phyloP scores from a whole-genome alignment of 2,797 vertebrate genomes.

The Vultur gryphus region DNA sequence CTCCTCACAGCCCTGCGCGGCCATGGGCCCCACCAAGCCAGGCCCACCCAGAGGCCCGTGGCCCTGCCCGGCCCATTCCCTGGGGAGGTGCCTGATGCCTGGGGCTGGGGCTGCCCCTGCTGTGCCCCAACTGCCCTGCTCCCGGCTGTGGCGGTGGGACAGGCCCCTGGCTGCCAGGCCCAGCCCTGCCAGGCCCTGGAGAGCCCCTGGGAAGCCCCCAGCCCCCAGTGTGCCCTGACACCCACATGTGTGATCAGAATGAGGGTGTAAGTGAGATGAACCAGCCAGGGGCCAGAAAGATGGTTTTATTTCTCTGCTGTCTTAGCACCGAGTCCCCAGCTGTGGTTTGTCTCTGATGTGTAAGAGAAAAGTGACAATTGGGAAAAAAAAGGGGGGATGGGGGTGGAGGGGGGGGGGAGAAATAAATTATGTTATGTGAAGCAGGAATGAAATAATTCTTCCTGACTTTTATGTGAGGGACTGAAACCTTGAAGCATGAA shows the following conservation, averaged over 20 bases:
- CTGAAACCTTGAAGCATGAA: neutral
- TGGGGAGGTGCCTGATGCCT: rapidly evolving
- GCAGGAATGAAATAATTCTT: neutral
- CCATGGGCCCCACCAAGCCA: rapidly evolving
- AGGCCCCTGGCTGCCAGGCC: neutral
- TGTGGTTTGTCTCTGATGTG: neutral
- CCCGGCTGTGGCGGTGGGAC: rapidly evolving
- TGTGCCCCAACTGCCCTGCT: neutral
- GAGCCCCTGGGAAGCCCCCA: neutral
- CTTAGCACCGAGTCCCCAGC: neutral
- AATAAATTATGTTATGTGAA: neutral
- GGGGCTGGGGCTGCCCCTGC: neutral
- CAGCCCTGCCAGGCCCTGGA: neutral
- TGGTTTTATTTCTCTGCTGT: neutral
- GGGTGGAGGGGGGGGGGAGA: too few species aligned
- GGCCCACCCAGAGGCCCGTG: neutral
- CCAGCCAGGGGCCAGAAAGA: neutral
- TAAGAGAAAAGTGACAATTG: neutral
- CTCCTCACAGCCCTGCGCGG: neutral
- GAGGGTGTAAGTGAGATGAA: neutral
- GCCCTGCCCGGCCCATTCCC: rapidly evolving
- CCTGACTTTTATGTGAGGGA: neutral
- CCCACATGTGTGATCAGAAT: neutral
- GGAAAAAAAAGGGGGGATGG: too few species aligned
- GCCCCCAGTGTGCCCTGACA: neutral